Percentiles rank a stretch among this genome's conserved stretches.
Evolutionary conservation across 64 coral and sea anemone species (phyloP).

Genomic region (Actinia tenebrosa): DNA sequence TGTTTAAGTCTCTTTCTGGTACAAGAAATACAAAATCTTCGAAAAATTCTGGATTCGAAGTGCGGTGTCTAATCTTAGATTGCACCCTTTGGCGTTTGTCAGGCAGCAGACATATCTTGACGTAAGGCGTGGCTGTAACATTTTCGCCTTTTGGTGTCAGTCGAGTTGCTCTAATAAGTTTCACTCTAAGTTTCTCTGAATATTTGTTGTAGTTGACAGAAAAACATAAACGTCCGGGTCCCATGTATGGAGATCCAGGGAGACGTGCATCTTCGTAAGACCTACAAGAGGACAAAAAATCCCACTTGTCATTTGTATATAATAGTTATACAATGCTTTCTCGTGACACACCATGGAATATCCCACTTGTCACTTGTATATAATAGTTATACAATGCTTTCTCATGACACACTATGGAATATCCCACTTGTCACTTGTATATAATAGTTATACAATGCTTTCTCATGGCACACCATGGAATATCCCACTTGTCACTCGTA

Average conservation of each 20-base stretch:
- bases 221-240: conserved; percentile 68
- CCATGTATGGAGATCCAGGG: conserved; percentile 67
- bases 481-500: too few relatives aligned
- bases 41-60: conserved; percentile 83
- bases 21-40: conserved; percentile 88
- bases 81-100: conserved; percentile 84
- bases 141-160: conserved; percentile 69
- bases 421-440: too few relatives aligned
- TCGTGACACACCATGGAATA: too few relatives aligned
- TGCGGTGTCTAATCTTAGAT: conserved; percentile 59
- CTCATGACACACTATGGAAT: too few relatives aligned
- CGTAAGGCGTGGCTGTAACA: conserved; percentile 64
- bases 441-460: too few relatives aligned
- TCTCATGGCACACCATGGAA: too few relatives aligned
- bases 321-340: too few relatives aligned
- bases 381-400: too few relatives aligned
- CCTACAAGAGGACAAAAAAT: background rate
- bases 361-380: too few relatives aligned
- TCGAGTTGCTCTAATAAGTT: conserved; percentile 67
- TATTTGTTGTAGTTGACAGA: conserved; percentile 53
- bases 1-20: conserved; percentile 41
- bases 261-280: background rate
- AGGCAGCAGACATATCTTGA: conserved; percentile 84
- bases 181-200: conserved; percentile 65
- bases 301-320: too few relatives aligned